These are phyloP conservation scores for Eristalinus sepulchralis DNA, from an alignment of 2,888 invertebrate species.

Conservation along the genomic window DNA sequence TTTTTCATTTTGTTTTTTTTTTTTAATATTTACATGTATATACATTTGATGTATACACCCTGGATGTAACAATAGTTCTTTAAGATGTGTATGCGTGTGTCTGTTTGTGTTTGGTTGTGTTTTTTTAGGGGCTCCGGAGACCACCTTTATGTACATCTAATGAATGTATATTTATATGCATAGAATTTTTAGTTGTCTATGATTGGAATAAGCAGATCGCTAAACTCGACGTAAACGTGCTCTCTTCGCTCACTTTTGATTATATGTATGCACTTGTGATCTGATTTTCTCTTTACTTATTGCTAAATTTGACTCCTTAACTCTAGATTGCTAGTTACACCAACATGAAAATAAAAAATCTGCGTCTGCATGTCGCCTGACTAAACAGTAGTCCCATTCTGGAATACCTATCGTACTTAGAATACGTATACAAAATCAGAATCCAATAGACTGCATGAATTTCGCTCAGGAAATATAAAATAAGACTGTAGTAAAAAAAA, in stretches of 20 bases:
- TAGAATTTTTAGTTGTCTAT: background rate
- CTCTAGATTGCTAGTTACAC: conserved; percentile 54
- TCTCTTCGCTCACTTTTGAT: conserved; percentile 33
- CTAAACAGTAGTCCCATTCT: conserved; percentile 15
- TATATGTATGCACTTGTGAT: background rate
- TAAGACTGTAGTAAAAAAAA: background rate
- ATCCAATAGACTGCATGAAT: background rate
- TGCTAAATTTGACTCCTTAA: conserved; percentile 30
- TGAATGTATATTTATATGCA: conserved; percentile 3
- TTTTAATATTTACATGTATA: conserved; percentile 39
- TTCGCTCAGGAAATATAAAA: background rate
- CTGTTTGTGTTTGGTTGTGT: background rate
- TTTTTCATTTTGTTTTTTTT: background rate
- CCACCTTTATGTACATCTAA: conserved; percentile 2
- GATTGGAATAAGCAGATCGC: conserved; percentile 11
- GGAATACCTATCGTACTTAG: conserved; percentile 28
- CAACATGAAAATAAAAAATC: conserved; percentile 41
- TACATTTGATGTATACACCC: conserved; percentile 47
- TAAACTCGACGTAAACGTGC: conserved; percentile 13
- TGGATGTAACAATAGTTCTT: conserved; percentile 1
- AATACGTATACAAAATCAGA: conserved; percentile 1
- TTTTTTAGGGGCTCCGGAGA: background rate
- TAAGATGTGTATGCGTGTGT: background rate
- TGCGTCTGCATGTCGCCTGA: conserved; percentile 16
- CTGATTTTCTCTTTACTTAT: conserved; percentile 41